Evolutionary conservation across 1,140 invertebrate species (phyloP).

Genomic region (Meloidogyne hapla): DNA sequence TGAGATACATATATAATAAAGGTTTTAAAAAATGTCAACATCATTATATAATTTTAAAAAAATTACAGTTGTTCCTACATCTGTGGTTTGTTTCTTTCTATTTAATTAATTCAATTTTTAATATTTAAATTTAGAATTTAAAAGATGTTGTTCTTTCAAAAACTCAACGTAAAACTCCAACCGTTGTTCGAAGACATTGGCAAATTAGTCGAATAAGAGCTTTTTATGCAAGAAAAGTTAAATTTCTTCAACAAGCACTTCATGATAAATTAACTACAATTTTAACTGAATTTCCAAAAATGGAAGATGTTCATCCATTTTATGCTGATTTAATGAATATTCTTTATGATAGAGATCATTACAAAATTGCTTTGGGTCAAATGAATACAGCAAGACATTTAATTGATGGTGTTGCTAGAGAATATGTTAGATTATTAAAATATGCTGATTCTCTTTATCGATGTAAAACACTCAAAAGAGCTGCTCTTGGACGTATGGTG

Average conservation of each 20-base stretch:
- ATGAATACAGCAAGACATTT: conserved; percentile 94
- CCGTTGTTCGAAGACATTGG: conserved; percentile 94
- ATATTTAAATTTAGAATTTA: conserved; percentile 78
- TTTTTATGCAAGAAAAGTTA: conserved; percentile 97
- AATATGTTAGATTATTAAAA: conserved; percentile 89
- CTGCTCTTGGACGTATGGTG: conserved; percentile 93
- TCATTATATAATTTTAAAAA: conserved; percentile 91
- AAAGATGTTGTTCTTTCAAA: conserved; percentile 97
- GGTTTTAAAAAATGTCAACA: conserved; percentile 36
- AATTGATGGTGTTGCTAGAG: conserved; percentile 94
- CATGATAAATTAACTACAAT: conserved; percentile 94
- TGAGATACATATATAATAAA: no score
- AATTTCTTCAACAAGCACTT: conserved; percentile 94
- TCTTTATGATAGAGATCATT: conserved; percentile 98
- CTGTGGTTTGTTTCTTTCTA: conserved; percentile 74
- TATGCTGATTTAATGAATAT: conserved; percentile 97
- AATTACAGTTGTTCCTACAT: conserved; percentile 88
- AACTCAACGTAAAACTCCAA: conserved; percentile 97
- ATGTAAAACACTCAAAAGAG: conserved; percentile 93
- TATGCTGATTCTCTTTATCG: conserved; percentile 95
- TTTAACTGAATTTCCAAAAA: conserved; percentile 94
- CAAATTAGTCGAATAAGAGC: conserved; percentile 90
- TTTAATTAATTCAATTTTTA: conserved; percentile 28
- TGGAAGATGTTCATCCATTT: conserved; percentile 98
- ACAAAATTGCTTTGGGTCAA: conserved; percentile 95